These are phyloP conservation scores for Stegastes partitus DNA, from an alignment of 2,113 vertebrate species.

Conservation along the genomic window DNA sequence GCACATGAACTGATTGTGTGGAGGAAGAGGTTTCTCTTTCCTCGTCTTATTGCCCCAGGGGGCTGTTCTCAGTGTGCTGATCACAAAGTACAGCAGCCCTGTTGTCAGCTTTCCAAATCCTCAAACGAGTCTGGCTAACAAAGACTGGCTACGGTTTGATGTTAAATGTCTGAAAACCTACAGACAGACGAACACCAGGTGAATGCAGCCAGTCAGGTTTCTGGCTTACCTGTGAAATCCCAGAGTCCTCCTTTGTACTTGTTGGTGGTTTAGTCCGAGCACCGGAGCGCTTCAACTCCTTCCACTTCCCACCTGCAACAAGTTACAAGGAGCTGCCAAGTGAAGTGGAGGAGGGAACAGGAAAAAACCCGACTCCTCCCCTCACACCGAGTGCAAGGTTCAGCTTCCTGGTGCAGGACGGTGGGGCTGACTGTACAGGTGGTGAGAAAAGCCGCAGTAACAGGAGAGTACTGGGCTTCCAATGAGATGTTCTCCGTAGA, in stretches of 20 bases:
- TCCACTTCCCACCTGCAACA: slow-evolving; percentile 66
- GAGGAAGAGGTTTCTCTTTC: background rate
- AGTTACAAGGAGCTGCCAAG: slow-evolving; percentile 57
- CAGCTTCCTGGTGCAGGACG: slow-evolving; percentile 67
- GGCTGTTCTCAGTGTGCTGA: background rate
- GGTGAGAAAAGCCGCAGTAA: slow-evolving; percentile 19
- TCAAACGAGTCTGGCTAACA: background rate
- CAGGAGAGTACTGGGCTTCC: slow-evolving; percentile 30
- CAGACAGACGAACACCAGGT: slow-evolving; percentile 2
- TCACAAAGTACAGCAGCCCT: background rate
- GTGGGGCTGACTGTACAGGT: slow-evolving; percentile 26
- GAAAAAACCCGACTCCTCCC: slow-evolving; percentile 63
- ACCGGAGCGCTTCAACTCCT: slow-evolving; percentile 36
- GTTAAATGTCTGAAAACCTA: slow-evolving; percentile 1
- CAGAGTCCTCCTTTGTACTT: background rate
- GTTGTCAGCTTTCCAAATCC: background rate
- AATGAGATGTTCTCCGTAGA: slow-evolving; percentile 44
- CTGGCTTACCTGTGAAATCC: slow-evolving; percentile 55
- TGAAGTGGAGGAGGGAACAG: slow-evolving; percentile 44
- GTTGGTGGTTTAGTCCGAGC: slow-evolving; percentile 38
- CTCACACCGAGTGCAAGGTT: slow-evolving; percentile 65
- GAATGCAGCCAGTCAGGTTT: background rate
- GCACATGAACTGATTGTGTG: background rate
- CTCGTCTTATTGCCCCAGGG: background rate
- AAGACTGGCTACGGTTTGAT: background rate